Conservation (phyloP, 2,888 invertebrate genomes). For the Tipula unca region DNA sequence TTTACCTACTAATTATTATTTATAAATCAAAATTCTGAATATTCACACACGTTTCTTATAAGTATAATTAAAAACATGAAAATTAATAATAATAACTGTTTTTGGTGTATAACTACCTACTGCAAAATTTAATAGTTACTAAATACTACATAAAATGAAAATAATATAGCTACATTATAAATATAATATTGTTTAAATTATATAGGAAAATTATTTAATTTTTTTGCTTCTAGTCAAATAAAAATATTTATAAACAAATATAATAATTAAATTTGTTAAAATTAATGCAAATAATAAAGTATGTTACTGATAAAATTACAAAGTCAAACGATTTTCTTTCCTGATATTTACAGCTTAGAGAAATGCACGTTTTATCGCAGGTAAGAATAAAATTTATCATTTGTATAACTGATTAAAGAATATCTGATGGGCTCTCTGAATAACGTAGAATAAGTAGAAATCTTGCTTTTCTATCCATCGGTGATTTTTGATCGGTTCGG, state of each 20-base stretch:
- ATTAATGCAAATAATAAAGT: neutral
- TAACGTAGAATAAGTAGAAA: too few relatives aligned
- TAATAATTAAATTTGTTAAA: neutral
- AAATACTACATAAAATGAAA: neutral
- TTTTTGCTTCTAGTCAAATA: conserved; percentile 3
- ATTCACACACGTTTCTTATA: neutral
- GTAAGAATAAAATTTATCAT: too few relatives aligned
- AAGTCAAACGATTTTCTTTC: neutral
- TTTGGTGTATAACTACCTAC: neutral
- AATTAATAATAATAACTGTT: neutral
- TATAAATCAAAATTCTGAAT: neutral
- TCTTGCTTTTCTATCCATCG: too few relatives aligned
- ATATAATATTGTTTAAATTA: neutral
- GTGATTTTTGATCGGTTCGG: too few relatives aligned
- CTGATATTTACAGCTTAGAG: neutral
- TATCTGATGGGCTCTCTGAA: too few relatives aligned
- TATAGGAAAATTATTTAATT: neutral
- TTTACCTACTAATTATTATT: neutral
- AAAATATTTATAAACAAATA: neutral
- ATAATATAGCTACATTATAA: neutral
- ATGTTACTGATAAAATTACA: neutral
- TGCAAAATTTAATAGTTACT: neutral
- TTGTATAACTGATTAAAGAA: too few relatives aligned
- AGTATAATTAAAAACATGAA: neutral
- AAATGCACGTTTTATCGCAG: neutral